Percentiles rank a stretch among this genome's conserved stretches.
Conservation (phyloP, 2,888 invertebrate species). For the Steinernema scapterisci region DNA sequence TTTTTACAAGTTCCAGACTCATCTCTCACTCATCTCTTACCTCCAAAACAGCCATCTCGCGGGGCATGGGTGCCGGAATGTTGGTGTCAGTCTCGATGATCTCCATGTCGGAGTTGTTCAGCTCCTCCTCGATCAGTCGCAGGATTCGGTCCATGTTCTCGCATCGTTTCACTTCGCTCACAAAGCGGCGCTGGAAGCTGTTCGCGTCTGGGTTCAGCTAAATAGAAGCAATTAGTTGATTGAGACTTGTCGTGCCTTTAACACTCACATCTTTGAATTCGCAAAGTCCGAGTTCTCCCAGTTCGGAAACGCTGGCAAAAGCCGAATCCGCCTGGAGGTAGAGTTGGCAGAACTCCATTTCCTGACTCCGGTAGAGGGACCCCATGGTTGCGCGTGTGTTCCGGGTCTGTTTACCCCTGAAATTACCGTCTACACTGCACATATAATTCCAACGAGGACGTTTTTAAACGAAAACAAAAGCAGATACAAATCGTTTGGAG, state of each 20-base stretch:
- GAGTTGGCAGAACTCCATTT: slow-evolving; percentile 63
- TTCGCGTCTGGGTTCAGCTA: slow-evolving; percentile 60
- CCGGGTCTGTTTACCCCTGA: too few relatives aligned
- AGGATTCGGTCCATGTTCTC: slow-evolving; percentile 62
- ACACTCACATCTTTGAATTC: slow-evolving; percentile 59
- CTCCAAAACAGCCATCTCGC: slow-evolving; percentile 60
- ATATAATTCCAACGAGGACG: not conserved
- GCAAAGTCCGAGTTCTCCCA: slow-evolving; percentile 61
- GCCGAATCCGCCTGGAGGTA: slow-evolving; percentile 66
- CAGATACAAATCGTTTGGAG: not conserved
- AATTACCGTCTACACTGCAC: not conserved
- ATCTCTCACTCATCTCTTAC: slow-evolving; percentile 31
- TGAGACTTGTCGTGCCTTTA: not conserved
- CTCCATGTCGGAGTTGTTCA: slow-evolving; percentile 48
- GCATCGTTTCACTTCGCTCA: slow-evolving; percentile 59
- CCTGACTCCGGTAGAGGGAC: slow-evolving; percentile 61
- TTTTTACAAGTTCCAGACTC: too few relatives aligned
- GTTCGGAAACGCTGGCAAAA: slow-evolving; percentile 60
- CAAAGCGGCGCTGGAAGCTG: slow-evolving; percentile 61
- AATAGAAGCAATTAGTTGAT: slow-evolving; percentile 9
- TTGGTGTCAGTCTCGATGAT: slow-evolving; percentile 51
- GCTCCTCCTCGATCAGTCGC: slow-evolving; percentile 53
- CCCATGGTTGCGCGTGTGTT: slow-evolving; percentile 45
- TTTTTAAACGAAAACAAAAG: not conserved
- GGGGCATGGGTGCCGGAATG: slow-evolving; percentile 57